Base-by-base conservation (phyloP, 2,113 vertebrate species). In the Mionectes macconnelli region DNA sequence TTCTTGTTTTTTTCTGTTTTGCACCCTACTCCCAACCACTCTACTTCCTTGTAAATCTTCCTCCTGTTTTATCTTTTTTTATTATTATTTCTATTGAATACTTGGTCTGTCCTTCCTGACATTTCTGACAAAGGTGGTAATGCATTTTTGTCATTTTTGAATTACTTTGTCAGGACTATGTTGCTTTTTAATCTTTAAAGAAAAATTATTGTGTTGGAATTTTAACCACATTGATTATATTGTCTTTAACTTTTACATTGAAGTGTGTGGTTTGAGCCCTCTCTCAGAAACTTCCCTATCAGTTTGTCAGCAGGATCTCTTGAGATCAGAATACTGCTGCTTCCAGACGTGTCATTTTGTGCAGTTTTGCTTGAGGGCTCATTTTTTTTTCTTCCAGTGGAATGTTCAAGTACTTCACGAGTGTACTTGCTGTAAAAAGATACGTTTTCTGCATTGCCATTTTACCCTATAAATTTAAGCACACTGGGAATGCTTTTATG, bases 11-110 rank as follows among this genome's bases (percentile, higher is more conserved):
- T 60, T 18, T 69, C 33, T 69, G 18, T 62, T n/a, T 83, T 53
- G 6, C 4, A 4, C 3, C 1, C 8, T 5, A 9, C 12, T 8
- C 7, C 1, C 60, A 63, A 21, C 19, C 12, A 4, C 2, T 3
- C 4, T 44, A 6, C n/a, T 62, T 40, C 45, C 84, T 76, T 67
- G 27, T 66, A 56, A 57, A 27, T 72, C 6, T 69, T 87, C 17
- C 22, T 68, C 79, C 31, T 75, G 8, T 14, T 85, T 83, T 9
- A n/a, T 27, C 14, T n/a, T 11, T n/a, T 31, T 33, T 33, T 5
- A 35, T 37, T 44, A 57, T 60, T 31, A 24, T 59, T 53, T 39
- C 18, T 45, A 30, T 10, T 49, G 37, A 75, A 85, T 69, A 37
- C 20, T 59, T 87, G 40, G 20, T 56, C n/a, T 73, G 0, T 69